Base-by-base conservation (phyloP, 1,140 invertebrate species). In the Lepidotrigona ventralis region DNA sequence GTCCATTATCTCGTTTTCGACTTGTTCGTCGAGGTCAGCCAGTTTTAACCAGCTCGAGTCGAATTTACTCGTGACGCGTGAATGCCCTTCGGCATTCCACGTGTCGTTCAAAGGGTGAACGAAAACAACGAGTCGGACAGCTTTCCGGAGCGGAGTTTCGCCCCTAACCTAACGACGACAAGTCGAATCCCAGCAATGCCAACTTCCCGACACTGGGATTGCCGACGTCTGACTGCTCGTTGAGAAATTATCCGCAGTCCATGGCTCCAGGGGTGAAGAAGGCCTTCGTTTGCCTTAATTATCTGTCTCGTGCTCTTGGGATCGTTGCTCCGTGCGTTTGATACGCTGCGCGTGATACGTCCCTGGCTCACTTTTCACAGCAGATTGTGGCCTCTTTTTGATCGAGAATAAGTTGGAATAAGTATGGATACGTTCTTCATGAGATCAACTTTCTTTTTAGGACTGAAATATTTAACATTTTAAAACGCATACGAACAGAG, bases 161-260 rank as follows among this genome's bases (percentile, higher is more conserved):
- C 26, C 39, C 39, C 6, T 46, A n/a, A 79, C 26, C 17, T 26
- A 23, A 77, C 79, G 79, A 64, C 46, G 70, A 74, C 79, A 71
- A 70, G 58, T 73, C 70, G 58, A 74, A 81, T 81, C 56, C 58
- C 15, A 51, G 23, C 17, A 23, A 51, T n/a, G 39, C 79, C 70
- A 81, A 81, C 56, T 64, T 73, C 26, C 39, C 23, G 2, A 26
- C 14, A 19, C 58, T 23, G n/a, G 80, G 60, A 68, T 68, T 81
- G 72, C 23, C 51, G n/a, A n/a, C n/a, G 53, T 72, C 68, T 51
- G 54, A 79, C 68, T 72, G 68, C 33, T 63, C 1, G 2, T 33
- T 21, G 19, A 21, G 73, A 76, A n/a, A 81, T 76, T 68, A 81
- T 81, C 63, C 72, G 51, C 80, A n/a, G 79, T 39, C 72, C 58